A percentile compares a stretch with the other conserved stretches of the same genome.
Evolutionary conservation across 1,140 invertebrate genomes (phyloP).

Genomic region (Globodera rostochiensis): DNA sequence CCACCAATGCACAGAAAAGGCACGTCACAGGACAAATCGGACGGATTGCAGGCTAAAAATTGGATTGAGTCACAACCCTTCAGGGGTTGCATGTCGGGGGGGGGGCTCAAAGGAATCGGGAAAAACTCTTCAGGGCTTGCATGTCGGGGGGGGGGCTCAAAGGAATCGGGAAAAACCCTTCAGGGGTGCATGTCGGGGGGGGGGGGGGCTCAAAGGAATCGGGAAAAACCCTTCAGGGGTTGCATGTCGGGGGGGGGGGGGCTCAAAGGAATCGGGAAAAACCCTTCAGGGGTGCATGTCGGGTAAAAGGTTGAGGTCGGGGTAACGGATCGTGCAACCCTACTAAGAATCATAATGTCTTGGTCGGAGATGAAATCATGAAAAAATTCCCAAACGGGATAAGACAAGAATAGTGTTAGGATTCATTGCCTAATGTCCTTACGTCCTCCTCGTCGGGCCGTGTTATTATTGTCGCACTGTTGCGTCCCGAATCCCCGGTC

Average conservation of each 20-base stretch:
- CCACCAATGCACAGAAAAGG: neutral
- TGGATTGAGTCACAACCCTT: neutral
- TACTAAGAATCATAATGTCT: neutral
- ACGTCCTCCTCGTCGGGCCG: neutral
- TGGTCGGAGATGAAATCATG: neutral
- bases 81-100: neutral
- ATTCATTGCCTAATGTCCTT: neutral
- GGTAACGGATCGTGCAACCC: neutral
- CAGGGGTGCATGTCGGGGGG: neutral
- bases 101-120: too few relatives aligned
- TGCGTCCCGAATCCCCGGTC: neutral
- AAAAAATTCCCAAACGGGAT: neutral
- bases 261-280: too few relatives aligned
- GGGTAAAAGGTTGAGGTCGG: too few relatives aligned
- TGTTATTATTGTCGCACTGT: neutral
- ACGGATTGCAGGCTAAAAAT: slow-evolving; percentile 2
- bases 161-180: too few relatives aligned
- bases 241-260: too few relatives aligned
- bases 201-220: too few relatives aligned
- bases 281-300: too few relatives aligned
- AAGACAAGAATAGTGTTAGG: neutral
- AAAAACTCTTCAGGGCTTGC: neutral
- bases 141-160: too few relatives aligned
- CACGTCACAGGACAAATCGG: slow-evolving; percentile 4
- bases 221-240: too few relatives aligned